A percentile compares a stretch with the other conserved stretches of the same genome.
phyloP scores from a whole-genome alignment of 2,888 invertebrate species.

The Athetis lepigone region DNA sequence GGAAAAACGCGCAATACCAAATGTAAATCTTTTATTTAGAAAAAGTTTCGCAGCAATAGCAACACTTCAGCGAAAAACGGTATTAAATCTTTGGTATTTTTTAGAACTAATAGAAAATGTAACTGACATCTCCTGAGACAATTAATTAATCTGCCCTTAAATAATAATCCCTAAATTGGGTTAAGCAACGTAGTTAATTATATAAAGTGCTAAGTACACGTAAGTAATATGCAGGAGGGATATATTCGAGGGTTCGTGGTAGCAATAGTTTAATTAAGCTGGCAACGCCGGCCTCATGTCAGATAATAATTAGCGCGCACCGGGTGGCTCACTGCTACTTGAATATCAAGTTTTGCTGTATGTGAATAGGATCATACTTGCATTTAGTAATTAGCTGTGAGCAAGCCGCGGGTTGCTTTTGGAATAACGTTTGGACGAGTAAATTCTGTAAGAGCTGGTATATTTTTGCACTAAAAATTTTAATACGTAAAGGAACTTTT shows the following conservation, averaged over 20 bases:
- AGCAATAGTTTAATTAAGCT: conserved; percentile 65
- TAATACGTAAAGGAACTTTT: too few species aligned
- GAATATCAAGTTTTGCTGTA: conserved; percentile 32
- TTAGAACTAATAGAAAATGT: too few species aligned
- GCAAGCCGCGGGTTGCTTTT: not conserved
- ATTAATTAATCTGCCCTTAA: conserved; percentile 27
- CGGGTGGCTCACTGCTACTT: conserved; percentile 41
- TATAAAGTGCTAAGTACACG: conserved; percentile 28
- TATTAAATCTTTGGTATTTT: too few species aligned
- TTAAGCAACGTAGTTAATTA: conserved; percentile 40
- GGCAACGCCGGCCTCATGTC: conserved; percentile 55
- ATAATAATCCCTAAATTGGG: conserved; percentile 17
- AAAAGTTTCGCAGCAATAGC: not conserved
- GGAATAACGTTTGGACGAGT: not conserved
- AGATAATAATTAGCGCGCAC: conserved; percentile 58
- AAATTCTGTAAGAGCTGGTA: not conserved
- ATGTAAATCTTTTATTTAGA: conserved; percentile 23
- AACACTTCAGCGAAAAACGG: too few species aligned
- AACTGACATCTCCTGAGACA: conserved; percentile 2
- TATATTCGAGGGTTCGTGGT: conserved; percentile 21
- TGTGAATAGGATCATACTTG: conserved; percentile 20
- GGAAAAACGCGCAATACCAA: conserved; percentile 16
- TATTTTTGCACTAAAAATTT: not conserved
- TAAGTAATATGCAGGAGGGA: conserved; percentile 4
- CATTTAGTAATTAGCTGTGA: conserved; percentile 35